phyloP scores from a whole-genome alignment of 2,113 vertebrate species.

The Melanerpes aurifrons region DNA sequence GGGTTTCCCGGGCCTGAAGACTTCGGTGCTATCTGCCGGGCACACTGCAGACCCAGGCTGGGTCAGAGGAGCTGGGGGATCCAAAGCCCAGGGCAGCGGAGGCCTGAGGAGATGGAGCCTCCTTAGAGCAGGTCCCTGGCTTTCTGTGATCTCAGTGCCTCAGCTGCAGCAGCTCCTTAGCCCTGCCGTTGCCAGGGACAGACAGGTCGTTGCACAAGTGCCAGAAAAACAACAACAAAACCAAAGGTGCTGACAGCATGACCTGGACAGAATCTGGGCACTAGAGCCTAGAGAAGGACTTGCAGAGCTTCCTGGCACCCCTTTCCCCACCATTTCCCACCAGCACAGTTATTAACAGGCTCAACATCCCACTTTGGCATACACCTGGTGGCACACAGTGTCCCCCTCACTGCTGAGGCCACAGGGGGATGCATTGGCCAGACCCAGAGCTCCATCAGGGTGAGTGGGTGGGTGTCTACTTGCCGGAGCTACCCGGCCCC shows the following conservation, averaged over 20 bases:
- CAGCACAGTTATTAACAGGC: background rate
- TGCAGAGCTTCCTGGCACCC: background rate
- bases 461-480: background rate
- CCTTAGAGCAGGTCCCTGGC: background rate
- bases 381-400: accelerated
- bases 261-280: background rate
- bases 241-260: background rate
- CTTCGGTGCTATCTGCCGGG: accelerated
- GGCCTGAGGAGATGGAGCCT: background rate
- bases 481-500: background rate
- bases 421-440: background rate
- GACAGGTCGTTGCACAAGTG: background rate
- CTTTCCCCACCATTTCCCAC: background rate
- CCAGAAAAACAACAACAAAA: background rate
- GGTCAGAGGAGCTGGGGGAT: background rate
- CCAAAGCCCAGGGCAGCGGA: too few species aligned
- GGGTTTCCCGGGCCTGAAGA: background rate
- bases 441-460: too few species aligned
- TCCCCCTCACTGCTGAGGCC: background rate
- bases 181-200: background rate
- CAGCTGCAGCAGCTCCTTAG: background rate
- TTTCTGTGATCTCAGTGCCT: background rate
- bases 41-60: background rate
- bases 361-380: background rate
- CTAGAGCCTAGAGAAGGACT: background rate